Base-by-base conservation (phyloP, 2,888 invertebrate genomes). In the Nephrotoma flavescens region DNA sequence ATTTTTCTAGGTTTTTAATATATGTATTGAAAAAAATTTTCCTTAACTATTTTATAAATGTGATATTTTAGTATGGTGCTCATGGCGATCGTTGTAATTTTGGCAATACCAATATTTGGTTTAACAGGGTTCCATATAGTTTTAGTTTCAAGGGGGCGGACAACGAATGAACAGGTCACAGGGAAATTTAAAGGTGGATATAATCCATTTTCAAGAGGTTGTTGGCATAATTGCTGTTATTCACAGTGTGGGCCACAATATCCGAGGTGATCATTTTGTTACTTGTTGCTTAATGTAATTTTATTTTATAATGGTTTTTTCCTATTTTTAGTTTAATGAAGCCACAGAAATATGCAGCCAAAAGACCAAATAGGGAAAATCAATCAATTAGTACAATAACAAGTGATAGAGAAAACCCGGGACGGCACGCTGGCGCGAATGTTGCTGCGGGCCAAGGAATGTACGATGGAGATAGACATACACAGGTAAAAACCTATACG, bases 101-200 rank as follows among this genome's bases (percentile, higher is more conserved):
- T 99, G 89, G 96, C 98, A 90, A 97, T 99, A 91, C 99, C 99
- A 88, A 98, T 99, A 89, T 96, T 98, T 92, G 99, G 99, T 89
- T 93, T 99, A 90, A 99, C 99, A 88, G 97, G 97, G 88, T 99
- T 99, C 93, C 99, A 99, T 92, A 96, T 99, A 93, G 96, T 99
- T 89, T 94, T 99, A 89, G 98, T 99, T 87, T 96, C 98, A 42
- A 93, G 99, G 88, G 99, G 99, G 57, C 94, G 99, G 88, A 99
- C 99, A 87, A 99, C 99, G 88, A 99, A 99, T 92, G 99, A 99
- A 93, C 99, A 99, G 94, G 99, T 99, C 88, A 99, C 99, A 15
- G 99, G 99, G 87, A 99, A 99, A 93, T 99, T 99, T 93, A 97
- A 98, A 90, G 98, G 98, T 87, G 99, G 98, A 57, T 98, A 97